Conservation (phyloP, 2,888 invertebrate genomes). For the Apeira syringaria region DNA sequence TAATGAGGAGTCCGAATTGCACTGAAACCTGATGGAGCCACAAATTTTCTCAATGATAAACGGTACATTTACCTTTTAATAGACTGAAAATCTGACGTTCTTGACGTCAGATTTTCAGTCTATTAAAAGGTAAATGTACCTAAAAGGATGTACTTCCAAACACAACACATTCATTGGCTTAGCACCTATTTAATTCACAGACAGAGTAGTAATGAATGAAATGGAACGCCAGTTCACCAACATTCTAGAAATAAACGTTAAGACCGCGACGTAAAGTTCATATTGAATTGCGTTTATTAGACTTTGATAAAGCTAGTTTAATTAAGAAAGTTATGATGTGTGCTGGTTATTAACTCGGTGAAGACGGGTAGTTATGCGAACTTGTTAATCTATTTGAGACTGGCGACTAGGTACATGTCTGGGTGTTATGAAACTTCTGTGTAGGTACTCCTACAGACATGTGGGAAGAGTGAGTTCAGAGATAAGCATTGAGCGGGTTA, state of each 20-base stretch:
- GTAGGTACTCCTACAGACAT: constrained; percentile 3
- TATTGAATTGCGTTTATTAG: constrained; percentile 22
- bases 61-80: too few species aligned
- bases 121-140: too few species aligned
- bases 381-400: constrained; percentile 26
- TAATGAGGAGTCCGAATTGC: too few species aligned
- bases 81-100: too few species aligned
- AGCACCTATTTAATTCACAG: constrained; percentile 17
- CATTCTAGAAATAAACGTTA: constrained; percentile 28
- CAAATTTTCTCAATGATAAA: too few species aligned
- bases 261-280: constrained; percentile 23
- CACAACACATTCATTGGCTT: too few species aligned
- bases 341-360: constrained; percentile 29
- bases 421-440: constrained; percentile 3
- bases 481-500: neutral
- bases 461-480: neutral
- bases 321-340: constrained; percentile 43
- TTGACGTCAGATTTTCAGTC: too few species aligned
- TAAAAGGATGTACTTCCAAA: too few species aligned
- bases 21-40: too few species aligned
- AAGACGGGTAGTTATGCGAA: constrained; percentile 22
- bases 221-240: constrained; percentile 38
- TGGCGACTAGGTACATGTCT: constrained; percentile 14
- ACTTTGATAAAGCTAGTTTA: constrained; percentile 33
- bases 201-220: constrained; percentile 32